These are phyloP conservation scores for Porites divaricata DNA, from an alignment of 92 coral and sea anemone species.

Conservation along the genomic window DNA sequence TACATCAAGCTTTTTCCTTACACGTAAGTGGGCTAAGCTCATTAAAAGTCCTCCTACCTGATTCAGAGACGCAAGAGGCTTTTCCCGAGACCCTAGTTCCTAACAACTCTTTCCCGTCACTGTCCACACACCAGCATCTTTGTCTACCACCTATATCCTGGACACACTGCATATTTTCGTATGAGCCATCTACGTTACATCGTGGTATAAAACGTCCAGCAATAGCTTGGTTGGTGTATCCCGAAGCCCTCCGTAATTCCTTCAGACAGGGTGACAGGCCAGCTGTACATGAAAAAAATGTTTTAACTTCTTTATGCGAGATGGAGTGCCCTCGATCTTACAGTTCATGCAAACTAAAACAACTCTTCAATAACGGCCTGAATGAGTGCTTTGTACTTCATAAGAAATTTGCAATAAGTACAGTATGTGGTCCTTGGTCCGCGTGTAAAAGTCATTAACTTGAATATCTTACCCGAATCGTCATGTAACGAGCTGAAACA, in stretches of 20 bases:
- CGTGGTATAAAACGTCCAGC: slow-evolving; percentile 69
- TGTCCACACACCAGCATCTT: slow-evolving; percentile 92
- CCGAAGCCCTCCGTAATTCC: slow-evolving; percentile 76
- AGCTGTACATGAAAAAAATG: slow-evolving; percentile 40
- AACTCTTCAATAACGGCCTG: too few relatives aligned
- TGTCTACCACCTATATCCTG: slow-evolving; percentile 9
- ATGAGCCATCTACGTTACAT: slow-evolving; percentile 83
- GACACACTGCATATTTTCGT: slow-evolving; percentile 82
- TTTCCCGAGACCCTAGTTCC: slow-evolving; percentile 79
- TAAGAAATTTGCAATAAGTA: too few relatives aligned
- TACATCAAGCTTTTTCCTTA: too few relatives aligned
- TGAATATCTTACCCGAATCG: too few relatives aligned
- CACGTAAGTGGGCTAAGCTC: too few relatives aligned
- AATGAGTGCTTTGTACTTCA: too few relatives aligned
- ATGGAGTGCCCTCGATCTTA: too few relatives aligned
- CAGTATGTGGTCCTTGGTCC: too few relatives aligned
- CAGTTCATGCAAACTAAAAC: too few relatives aligned
- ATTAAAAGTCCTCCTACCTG: slow-evolving; percentile 45
- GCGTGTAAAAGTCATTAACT: too few relatives aligned
- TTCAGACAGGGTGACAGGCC: slow-evolving; percentile 77
- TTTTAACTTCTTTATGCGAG: too few relatives aligned
- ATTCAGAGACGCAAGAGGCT: slow-evolving; percentile 62
- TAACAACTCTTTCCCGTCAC: slow-evolving; percentile 78
- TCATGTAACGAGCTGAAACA: too few relatives aligned
- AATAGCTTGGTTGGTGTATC: slow-evolving; percentile 61